Evolutionary conservation across 1,140 invertebrate genomes (phyloP).

Genomic region (Leguminivora glycinivorella): DNA sequence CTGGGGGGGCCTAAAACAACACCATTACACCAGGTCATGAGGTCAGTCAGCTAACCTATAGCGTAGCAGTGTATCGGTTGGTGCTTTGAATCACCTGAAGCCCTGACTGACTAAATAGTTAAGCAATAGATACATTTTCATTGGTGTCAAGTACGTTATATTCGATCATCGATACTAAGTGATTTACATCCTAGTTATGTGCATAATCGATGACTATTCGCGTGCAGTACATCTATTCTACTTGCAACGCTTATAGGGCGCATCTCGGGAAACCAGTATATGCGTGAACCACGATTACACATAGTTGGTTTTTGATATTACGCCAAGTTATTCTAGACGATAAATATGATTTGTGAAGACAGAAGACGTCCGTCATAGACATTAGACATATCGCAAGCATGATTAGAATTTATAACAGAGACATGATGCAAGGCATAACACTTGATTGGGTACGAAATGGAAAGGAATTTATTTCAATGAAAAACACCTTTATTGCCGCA

Average conservation of each 20-base stretch:
- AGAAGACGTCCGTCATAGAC: slow-evolving; percentile 30
- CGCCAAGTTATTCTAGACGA: not conserved
- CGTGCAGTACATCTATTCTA: not conserved
- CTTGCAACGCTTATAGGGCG: slow-evolving; percentile 32
- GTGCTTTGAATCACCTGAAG: not conserved
- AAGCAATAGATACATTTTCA: not conserved
- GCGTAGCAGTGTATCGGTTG: not conserved
- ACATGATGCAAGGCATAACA: slow-evolving; percentile 37
- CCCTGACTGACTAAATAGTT: not conserved
- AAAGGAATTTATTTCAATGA: slow-evolving; percentile 12
- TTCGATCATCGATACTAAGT: not conserved
- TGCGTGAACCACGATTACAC: not conserved
- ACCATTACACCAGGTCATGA: too few relatives aligned
- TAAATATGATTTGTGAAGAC: not conserved
- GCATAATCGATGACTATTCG: slow-evolving; percentile 8
- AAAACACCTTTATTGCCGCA: slow-evolving; percentile 3
- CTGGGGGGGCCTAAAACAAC: too few relatives aligned
- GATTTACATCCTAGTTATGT: slow-evolving; percentile 15
- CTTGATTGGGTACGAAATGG: slow-evolving; percentile 15
- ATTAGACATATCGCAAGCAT: slow-evolving; percentile 39
- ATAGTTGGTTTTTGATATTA: not conserved
- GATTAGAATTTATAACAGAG: slow-evolving; percentile 41
- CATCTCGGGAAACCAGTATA: slow-evolving; percentile 29
- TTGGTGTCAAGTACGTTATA: not conserved
- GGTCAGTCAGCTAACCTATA: too few relatives aligned